Evolutionary conservation across 2,797 vertebrate species (phyloP).

Genomic region (Phaenicophaeus curvirostris): DNA sequence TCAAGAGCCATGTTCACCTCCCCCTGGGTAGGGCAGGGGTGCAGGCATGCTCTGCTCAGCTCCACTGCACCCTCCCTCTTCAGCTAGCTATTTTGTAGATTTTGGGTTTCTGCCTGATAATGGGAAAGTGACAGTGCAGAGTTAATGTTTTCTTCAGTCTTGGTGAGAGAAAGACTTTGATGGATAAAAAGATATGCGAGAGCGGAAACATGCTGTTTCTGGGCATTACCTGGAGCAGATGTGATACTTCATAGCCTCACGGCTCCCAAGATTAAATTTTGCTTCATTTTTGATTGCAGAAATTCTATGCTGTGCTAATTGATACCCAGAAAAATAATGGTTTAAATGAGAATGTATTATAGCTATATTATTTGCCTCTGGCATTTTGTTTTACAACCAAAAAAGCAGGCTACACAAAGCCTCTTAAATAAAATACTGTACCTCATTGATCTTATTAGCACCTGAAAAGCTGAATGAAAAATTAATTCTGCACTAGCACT

Average conservation of each 20-base stretch:
- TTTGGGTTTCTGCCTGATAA: neutral
- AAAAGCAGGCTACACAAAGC: neutral
- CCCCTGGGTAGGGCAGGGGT: neutral
- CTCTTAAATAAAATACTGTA: neutral
- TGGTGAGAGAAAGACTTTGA: neutral
- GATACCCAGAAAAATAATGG: neutral
- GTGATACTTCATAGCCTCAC: neutral
- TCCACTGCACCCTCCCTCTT: neutral
- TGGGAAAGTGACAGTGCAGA: neutral
- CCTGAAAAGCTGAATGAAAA: neutral
- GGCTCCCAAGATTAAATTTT: neutral
- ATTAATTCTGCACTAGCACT: neutral
- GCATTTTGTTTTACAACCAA: neutral
- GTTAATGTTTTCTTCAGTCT: neutral
- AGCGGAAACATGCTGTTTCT: neutral
- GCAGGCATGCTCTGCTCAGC: accelerated
- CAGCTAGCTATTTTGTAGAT: neutral
- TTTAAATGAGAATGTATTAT: neutral
- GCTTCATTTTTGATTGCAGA: neutral
- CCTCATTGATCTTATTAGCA: neutral
- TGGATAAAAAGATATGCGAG: neutral
- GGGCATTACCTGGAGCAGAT: neutral
- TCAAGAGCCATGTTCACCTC: neutral
- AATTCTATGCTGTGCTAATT: neutral
- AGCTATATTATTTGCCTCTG: neutral